These are phyloP conservation scores for Leptestheria dahalacensis DNA, from an alignment of 1,140 invertebrate genomes.

Conservation along the genomic window DNA sequence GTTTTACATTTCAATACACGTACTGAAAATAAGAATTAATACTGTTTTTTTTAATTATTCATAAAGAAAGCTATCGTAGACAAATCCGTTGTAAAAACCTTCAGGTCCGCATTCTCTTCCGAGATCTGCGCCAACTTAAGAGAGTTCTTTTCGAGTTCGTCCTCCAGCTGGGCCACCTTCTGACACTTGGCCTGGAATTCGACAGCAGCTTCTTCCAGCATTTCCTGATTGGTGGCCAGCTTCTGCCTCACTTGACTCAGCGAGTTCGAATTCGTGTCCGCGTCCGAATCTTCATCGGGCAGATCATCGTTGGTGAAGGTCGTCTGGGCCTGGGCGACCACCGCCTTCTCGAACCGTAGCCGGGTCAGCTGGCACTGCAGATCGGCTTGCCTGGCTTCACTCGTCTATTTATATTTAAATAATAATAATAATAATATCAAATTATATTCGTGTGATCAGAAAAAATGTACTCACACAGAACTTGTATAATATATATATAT, in stretches of 20 bases:
- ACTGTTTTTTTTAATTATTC: too few species aligned
- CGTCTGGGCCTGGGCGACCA: background rate
- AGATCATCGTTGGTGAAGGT: background rate
- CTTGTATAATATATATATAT: background rate
- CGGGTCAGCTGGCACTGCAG: slow-evolving; percentile 4
- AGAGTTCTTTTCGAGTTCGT: background rate
- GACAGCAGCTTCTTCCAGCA: slow-evolving; percentile 2
- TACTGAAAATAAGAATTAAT: too few species aligned
- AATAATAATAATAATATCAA: background rate
- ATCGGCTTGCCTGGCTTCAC: background rate
- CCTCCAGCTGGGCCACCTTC: background rate
- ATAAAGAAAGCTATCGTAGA: too few species aligned
- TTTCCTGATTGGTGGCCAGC: slow-evolving; percentile 1
- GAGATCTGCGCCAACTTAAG: background rate
- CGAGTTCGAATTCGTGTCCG: too few species aligned
- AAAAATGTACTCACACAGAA: background rate
- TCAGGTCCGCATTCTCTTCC: background rate
- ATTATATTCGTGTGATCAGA: background rate
- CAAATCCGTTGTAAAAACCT: too few species aligned
- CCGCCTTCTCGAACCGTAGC: background rate
- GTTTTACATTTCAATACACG: too few species aligned
- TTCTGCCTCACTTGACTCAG: background rate
- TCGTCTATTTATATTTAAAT: background rate
- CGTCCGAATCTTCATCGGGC: background rate
- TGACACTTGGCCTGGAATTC: slow-evolving; percentile 1